phyloP scores from a whole-genome alignment of 2,888 invertebrate species.

The Cataglyphis albicans region DNA sequence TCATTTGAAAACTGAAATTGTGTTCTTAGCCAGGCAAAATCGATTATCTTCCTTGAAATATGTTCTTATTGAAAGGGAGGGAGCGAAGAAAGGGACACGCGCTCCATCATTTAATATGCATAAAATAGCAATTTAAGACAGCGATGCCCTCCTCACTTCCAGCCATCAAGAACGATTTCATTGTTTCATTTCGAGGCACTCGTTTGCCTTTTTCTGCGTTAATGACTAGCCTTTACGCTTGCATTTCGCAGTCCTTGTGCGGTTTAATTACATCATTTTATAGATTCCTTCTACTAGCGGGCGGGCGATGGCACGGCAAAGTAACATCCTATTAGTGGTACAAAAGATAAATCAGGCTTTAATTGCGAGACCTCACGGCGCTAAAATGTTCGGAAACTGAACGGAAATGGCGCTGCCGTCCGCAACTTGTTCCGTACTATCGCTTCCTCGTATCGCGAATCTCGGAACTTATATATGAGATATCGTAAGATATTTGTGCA shows the following conservation, averaged over 20 bases:
- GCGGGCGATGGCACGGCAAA: slow-evolving; percentile 68
- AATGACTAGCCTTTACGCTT: slow-evolving; percentile 78
- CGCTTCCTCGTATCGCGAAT: slow-evolving; percentile 14
- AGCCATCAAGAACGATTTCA: slow-evolving; percentile 71
- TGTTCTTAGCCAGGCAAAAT: background rate
- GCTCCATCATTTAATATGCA: slow-evolving; percentile 11
- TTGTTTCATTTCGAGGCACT: slow-evolving; percentile 77
- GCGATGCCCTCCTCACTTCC: slow-evolving; percentile 61
- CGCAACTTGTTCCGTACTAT: slow-evolving; percentile 41
- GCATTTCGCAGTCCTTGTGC: slow-evolving; percentile 54
- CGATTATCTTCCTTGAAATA: slow-evolving; percentile 19
- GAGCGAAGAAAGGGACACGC: background rate
- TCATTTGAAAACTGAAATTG: background rate
- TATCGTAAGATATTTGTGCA: background rate
- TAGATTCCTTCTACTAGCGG: slow-evolving; percentile 74
- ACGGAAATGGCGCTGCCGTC: slow-evolving; percentile 48
- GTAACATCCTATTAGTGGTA: slow-evolving; percentile 81
- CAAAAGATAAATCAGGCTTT: slow-evolving; percentile 79
- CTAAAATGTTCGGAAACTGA: slow-evolving; percentile 46
- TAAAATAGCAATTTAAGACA: slow-evolving; percentile 56
- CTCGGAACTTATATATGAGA: slow-evolving; percentile 29
- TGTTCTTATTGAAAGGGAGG: background rate
- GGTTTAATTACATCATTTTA: slow-evolving; percentile 80
- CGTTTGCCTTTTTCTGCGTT: slow-evolving; percentile 77
- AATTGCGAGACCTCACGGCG: slow-evolving; percentile 56